Percentiles rank a stretch among this genome's conserved stretches.
phyloP scores from a whole-genome alignment of 2,797 vertebrate genomes.

The Columba guinea region DNA sequence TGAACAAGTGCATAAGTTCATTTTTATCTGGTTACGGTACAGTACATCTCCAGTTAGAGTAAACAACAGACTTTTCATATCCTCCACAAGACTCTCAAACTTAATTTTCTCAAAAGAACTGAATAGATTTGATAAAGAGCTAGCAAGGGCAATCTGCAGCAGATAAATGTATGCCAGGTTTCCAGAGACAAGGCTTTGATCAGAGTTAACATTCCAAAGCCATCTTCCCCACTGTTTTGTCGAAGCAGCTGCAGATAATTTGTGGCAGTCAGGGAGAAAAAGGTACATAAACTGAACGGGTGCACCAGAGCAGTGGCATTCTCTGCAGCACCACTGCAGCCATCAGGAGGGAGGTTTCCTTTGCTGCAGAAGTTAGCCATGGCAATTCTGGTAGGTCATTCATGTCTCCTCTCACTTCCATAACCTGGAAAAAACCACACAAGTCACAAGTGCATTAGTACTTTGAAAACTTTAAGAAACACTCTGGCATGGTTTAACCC shows the following conservation, averaged over 20 bases:
- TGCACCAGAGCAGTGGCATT: not conserved
- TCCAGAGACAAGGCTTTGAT: not conserved
- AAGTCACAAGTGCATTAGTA: not conserved
- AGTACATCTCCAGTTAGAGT: not conserved
- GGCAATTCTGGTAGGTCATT: not conserved
- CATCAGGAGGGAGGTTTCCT: not conserved
- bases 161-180: not conserved
- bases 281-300: not conserved
- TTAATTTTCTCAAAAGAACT: not conserved
- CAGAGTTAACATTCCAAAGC: not conserved
- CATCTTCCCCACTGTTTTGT: accelerated
- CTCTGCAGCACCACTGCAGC: not conserved
- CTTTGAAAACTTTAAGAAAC: not conserved
- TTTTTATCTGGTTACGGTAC: not conserved
- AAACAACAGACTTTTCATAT: not conserved
- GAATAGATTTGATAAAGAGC: not conserved
- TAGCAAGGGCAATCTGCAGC: not conserved
- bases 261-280: not conserved
- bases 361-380: not conserved
- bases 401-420: not conserved
- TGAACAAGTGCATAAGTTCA: not conserved
- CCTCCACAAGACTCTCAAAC: not conserved
- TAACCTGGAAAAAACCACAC: not conserved
- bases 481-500: not conserved
- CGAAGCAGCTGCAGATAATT: not conserved